Conservation (phyloP, 2,888 invertebrate species). For the Mimachlamys varia region DNA sequence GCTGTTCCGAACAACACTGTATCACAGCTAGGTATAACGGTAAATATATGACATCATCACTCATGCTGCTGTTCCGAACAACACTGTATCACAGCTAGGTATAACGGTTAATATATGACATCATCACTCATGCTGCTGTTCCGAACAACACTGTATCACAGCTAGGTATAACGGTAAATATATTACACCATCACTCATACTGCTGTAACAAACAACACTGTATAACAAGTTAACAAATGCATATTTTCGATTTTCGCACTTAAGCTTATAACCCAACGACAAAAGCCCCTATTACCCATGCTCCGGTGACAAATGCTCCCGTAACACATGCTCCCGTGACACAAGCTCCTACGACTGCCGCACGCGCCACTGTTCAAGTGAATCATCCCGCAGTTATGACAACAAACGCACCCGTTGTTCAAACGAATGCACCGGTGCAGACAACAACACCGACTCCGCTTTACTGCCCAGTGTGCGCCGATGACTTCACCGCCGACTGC, state of each 20-base stretch:
- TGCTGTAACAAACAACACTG: neutral
- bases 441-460: neutral
- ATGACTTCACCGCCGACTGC: neutral
- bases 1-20: neutral
- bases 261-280: neutral
- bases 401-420: constrained; percentile 3
- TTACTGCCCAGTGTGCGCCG: neutral
- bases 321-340: neutral
- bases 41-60: neutral
- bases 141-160: neutral
- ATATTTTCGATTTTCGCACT: too few species aligned
- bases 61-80: neutral
- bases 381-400: too few species aligned
- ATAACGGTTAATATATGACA: neutral
- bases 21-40: neutral
- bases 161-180: too few species aligned
- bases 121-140: neutral
- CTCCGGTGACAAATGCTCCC: neutral
- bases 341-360: neutral
- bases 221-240: neutral
- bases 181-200: neutral
- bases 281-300: neutral
- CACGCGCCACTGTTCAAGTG: neutral
- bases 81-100: neutral
- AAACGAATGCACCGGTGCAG: neutral